Evolutionary conservation across 2,797 vertebrate genomes (phyloP).

Genomic region (Dipus sagitta): DNA sequence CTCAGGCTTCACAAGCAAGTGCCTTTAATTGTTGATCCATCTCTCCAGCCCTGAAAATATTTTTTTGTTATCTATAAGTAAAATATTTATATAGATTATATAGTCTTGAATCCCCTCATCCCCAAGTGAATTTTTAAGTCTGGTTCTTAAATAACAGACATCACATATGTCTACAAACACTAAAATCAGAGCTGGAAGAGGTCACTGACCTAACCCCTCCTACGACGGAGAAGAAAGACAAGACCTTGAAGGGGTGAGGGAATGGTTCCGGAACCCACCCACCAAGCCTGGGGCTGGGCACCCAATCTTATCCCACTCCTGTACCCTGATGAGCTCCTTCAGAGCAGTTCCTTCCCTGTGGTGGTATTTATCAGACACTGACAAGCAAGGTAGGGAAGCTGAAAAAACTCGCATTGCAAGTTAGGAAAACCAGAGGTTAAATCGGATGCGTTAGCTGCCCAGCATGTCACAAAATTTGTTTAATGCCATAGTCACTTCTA

Average conservation of each 20-base stretch:
- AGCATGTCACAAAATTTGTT: background rate
- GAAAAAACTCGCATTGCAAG: background rate
- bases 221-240: background rate
- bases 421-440: background rate
- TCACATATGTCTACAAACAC: background rate
- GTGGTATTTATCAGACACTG: background rate
- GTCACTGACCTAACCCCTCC: background rate
- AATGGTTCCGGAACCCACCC: background rate
- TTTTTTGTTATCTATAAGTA: too few species aligned
- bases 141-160: constrained; percentile 13
- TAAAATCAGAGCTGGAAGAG: background rate
- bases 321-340: background rate
- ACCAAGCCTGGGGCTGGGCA: background rate
- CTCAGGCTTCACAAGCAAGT: too few species aligned
- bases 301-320: background rate
- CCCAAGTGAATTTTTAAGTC: background rate
- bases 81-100: too few species aligned
- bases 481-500: constrained; percentile 13
- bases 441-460: background rate
- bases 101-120: too few species aligned
- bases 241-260: background rate
- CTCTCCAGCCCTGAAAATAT: too few species aligned
- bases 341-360: background rate
- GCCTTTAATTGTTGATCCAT: too few species aligned
- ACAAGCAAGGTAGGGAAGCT: background rate